Evolutionary conservation across 2,113 vertebrate genomes (phyloP), one percentile per base, ranked within the genome.

Genomic region (Ia io): DNA sequence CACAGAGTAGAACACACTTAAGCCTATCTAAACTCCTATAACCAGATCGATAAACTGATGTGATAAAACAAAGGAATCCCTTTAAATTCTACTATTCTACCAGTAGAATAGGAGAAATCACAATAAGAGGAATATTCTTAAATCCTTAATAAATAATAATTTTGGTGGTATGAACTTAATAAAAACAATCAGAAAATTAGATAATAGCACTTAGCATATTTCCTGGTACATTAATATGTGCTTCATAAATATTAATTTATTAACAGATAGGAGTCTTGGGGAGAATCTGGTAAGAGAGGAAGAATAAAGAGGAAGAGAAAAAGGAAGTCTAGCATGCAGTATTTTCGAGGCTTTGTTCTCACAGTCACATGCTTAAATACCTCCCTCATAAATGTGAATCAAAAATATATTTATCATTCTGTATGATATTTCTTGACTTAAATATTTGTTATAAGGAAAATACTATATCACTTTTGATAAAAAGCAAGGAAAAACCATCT

Each of bases 401-500:
- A 69, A 71, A 94, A 96, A 42, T 40, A 91, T 11, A 35, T 47
- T 65, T 74, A 40, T 37, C 18, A 67, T 83, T 74, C 53, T 86
- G 11, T 11, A 67, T 18, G 10, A 59, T 16, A 61, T 0, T 56
- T 77, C 78, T 91, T 83, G 44, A 90, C 59, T 59, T 90, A 42
- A 80, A 84, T 9, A 88, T 4, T 47, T 85, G 30, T 84, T 93
- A 84, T 44, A 90, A 65, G 16, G n/a, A 59, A 92, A 93, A 90
- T n/a, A 44, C 18, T 73, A 44, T 65, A 76, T 47, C 47, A 5
- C 37, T 95, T 95, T 90, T 73, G n/a, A 89, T 67, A 96, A 90
- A 20, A 96, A 88, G 51, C 40, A 51, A 96, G 67, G 82, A 91
- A 96, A 88, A 74, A 2, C 61, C 61, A 20, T 94, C 51, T 98